These are phyloP conservation scores for Caenorhabditis briggsae DNA, from an alignment of 1,140 invertebrate species.

Conservation along the genomic window DNA sequence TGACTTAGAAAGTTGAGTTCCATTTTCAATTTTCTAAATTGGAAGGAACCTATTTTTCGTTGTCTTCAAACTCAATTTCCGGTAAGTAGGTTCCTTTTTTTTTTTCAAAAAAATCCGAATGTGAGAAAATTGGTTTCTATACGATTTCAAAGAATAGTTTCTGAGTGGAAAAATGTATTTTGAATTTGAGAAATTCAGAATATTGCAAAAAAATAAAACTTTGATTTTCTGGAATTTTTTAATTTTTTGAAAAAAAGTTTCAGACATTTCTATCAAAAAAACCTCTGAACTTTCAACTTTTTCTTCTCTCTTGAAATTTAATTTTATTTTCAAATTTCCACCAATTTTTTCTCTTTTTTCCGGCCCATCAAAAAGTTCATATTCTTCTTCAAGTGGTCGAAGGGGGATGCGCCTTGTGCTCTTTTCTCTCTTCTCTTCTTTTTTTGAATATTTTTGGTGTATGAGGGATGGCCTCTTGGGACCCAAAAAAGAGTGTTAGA, in stretches of 20 bases:
- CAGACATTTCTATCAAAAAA: too few species aligned
- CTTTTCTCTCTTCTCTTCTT: not conserved
- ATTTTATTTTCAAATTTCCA: conserved; percentile 2
- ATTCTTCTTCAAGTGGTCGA: not conserved
- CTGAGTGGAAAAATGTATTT: too few species aligned
- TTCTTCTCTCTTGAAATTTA: not conserved
- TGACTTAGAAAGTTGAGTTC: not conserved
- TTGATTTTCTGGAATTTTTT: too few species aligned
- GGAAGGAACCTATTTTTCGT: too few species aligned
- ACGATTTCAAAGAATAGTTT: too few species aligned
- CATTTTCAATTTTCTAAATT: not conserved
- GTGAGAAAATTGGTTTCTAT: too few species aligned
- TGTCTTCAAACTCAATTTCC: too few species aligned
- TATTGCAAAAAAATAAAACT: too few species aligned
- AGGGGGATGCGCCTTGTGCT: not conserved
- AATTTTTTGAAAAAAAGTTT: too few species aligned
- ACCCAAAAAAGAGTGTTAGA: not conserved
- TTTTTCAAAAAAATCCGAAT: too few species aligned
- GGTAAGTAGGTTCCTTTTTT: too few species aligned
- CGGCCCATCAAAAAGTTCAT: not conserved
- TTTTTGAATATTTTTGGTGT: conserved; percentile 46
- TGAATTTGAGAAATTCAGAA: too few species aligned
- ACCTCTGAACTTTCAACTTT: not conserved
- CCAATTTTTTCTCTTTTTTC: not conserved
- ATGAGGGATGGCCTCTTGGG: conserved; percentile 54